Evolutionary conservation across 92 coral and sea anemone genomes (phyloP), one percentile per base, ranked within the genome.

Genomic region (Porites lobata): DNA sequence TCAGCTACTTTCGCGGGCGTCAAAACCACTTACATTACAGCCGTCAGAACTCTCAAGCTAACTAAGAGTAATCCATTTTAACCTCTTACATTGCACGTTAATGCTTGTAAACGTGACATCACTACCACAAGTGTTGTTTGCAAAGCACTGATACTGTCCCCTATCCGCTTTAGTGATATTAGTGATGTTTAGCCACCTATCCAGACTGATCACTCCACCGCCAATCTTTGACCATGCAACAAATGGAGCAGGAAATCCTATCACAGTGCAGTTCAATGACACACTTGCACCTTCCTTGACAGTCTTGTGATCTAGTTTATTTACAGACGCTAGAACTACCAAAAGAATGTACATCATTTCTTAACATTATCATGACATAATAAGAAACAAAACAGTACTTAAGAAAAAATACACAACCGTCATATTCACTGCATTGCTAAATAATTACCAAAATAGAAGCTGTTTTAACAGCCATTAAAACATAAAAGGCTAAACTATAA

Each of bases 131-230:
- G 47, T 67, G 72, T 67, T 67, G 38, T 67, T 67, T 10, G 11
- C 72, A 22, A 0, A 1, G 47, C 72, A 67, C 22, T 4, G 3
- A 18, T 67, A 67, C 11, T 20, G 1, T 1, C 38, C 38, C 2
- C 7, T 13, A 3, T 21, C 43, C 1, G 22, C 11, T 67, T 18
- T 67, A 13, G 43, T 20, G 32, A 67, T 67, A 14, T 0, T 67
- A 0, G 72, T 8, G 38, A 67, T 6, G 13, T 67, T 22, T n/a
- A n/a, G n/a, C n/a, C n/a, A n/a, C n/a, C 6, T 67, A 9, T 47
- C 22, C 11, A 1, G 0, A 2, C 0, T 10, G 11, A 14, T 1
- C 1, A 0, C 6, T 7, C 0, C 2, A 22, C 0, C 0, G 15
- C 38, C 50, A 22, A 1, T 0, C 9, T 67, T 67, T 67, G 72